Evolutionary conservation across 2,797 vertebrate species (phyloP).

Genomic region (Crax fasciolata): DNA sequence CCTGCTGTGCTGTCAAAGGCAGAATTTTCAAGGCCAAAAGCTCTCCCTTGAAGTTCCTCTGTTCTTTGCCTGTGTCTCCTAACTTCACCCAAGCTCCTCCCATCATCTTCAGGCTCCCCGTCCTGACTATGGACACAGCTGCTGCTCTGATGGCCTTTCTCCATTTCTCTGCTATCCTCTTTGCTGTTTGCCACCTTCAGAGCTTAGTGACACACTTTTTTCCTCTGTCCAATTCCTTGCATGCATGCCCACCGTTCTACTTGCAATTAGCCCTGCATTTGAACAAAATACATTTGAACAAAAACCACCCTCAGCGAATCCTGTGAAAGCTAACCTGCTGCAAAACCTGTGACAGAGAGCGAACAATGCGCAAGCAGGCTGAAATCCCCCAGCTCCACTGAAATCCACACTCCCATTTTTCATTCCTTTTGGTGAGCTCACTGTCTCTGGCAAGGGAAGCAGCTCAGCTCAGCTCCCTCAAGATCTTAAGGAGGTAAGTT

Average conservation of each 20-base stretch:
- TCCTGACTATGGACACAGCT: rapidly evolving
- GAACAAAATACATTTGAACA: background rate
- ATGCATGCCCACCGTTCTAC: background rate
- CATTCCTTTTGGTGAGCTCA: background rate
- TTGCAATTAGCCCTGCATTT: background rate
- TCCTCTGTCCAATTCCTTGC: background rate
- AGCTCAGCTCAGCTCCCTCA: background rate
- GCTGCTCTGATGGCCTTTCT: background rate
- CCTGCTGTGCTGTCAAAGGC: background rate
- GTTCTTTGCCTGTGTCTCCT: background rate
- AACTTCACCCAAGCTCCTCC: background rate
- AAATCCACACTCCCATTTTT: slow-evolving; percentile 22
- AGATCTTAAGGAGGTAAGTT: background rate
- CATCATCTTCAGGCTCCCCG: rapidly evolving
- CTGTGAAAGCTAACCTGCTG: slow-evolving; percentile 14
- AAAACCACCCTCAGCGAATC: background rate
- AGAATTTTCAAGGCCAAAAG: background rate
- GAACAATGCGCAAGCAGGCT: background rate
- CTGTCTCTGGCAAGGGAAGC: background rate
- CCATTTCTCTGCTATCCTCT: background rate
- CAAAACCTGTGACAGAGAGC: background rate
- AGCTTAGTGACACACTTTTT: background rate
- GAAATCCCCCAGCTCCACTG: background rate
- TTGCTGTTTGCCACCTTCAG: background rate
- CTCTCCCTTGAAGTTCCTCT: background rate